Base-by-base conservation (phyloP, 2,888 invertebrate genomes). In the Peribatodes rhomboidaria region DNA sequence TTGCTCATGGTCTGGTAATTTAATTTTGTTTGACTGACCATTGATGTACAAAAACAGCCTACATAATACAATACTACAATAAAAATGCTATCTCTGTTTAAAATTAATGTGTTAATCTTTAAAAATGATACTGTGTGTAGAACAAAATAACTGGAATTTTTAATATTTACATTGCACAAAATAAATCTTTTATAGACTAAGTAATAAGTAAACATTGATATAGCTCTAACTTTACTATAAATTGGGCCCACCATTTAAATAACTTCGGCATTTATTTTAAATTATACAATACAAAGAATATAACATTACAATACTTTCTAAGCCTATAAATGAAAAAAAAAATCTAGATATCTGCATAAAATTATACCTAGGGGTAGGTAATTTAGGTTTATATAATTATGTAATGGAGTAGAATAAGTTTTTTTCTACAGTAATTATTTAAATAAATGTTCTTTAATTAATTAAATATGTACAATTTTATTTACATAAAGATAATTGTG, bases 401-500 rank as follows among this genome's bases (percentile, higher is more conserved):
- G 10, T 61, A 57, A 44, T 61, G 57, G 16, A 58, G 59, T 74
- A 70, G 65, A 2, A 16, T 74, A 72, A 71, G 69, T 70, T 73
- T 66, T 73, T 72, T 53, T 27, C 27, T 27, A 27, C 44, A 44
- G 44, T 65, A 49, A 39, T n/a, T 27, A 52, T 63, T 31, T 31
- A 52, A 71, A 68, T 73, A 73, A 71, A 72, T 72, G 67, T 73
- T 72, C 59, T 73, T 72, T 58, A 62, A 70, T 66, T 69, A 68
- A 22, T 20, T 14, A 63, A 39, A 37, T 22, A 14, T n/a, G 4
- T n/a, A n/a, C n/a, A 10, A 41, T 27, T 31, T 59, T 41, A 41
- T 42, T 54, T 53, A 3, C 7, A 41, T 14, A 2, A 27, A 2
- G 6, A 27, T 27, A 27, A 2, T 27, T 27, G 27, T 6, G 27